Evolutionary conservation across 2,888 invertebrate species (phyloP), one percentile per base, ranked within the genome.

Genomic region (Agonopterix heracliana): DNA sequence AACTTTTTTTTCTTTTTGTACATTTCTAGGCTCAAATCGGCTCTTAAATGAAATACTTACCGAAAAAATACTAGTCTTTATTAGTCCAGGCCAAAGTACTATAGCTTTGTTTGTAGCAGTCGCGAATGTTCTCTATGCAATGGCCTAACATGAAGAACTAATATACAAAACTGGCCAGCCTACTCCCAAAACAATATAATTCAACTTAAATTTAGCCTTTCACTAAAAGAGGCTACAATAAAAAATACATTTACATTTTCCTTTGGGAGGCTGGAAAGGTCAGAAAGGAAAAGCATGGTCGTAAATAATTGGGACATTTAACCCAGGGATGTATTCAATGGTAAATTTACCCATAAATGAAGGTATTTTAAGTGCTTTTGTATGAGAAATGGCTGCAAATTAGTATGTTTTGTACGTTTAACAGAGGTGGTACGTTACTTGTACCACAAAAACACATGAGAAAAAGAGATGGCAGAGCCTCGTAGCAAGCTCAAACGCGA

Each of bases 291-390:
- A 64, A 66, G 64, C 63, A 61, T 65, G 65, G 66, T 68, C 71
- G 71, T 78, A 77, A 78, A 76, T 76, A 75, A 76, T 75, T 72
- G 68, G 63, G 68, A 72, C 76, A 71, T 71, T 74, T 71, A 72
- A 69, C 68, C 70, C 63, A 60, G 65, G 69, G 66, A 64, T 68
- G 64, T 61, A 60, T 67, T 71, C 66, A 74, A 66, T 67, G 59
- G 63, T 59, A 71, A 74, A 63, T 73, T 75, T 67, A 64, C 64
- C 64, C 59, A 63, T 66, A 69, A 75, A 72, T 68, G 67, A 63
- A 71, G 60, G 67, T 64, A 63, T 66, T 65, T 62, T 54, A 57
- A 55, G 61, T 61, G 63, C 63, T 64, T 66, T 72, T 68, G 65
- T 68, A 53, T 55, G 61, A 58, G 52, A 54, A 64, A 67, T 56